These are phyloP conservation scores for Hydrotaea cyrtoneurina DNA, from an alignment of 2,888 invertebrate genomes.

Conservation along the genomic window DNA sequence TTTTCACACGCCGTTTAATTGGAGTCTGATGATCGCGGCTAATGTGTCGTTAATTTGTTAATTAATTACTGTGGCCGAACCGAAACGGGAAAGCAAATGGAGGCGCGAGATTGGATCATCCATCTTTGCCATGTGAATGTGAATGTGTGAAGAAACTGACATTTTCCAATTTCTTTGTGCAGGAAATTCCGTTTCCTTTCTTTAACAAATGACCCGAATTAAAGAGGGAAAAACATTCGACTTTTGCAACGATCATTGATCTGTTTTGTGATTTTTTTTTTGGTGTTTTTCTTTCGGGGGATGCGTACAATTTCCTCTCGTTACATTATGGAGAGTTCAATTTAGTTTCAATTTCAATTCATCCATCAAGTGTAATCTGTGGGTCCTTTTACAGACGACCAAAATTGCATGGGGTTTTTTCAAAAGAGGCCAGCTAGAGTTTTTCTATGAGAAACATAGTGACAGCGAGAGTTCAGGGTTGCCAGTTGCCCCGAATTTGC, in stretches of 20 bases:
- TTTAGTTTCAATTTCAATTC: too few species aligned
- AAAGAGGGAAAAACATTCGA: not conserved
- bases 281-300: not conserved
- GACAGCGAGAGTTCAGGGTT: too few species aligned
- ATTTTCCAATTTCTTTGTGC: slow-evolving; percentile 26
- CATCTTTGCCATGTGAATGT: not conserved
- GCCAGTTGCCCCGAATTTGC: too few species aligned
- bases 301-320: not conserved
- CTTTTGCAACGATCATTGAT: slow-evolving; percentile 37
- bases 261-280: too few species aligned
- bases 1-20: not conserved
- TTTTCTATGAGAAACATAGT: too few species aligned
- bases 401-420: too few species aligned
- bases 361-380: too few species aligned
- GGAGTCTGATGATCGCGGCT: slow-evolving; percentile 1
- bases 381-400: too few species aligned
- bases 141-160: slow-evolving; percentile 31
- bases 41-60: slow-evolving; percentile 55
- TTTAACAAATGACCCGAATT: slow-evolving; percentile 35
- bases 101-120: not conserved
- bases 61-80: slow-evolving; percentile 37
- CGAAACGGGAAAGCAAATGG: not conserved
- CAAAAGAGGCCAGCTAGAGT: too few species aligned
- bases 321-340: not conserved
- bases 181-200: slow-evolving; percentile 48